Evolutionary conservation across 1,140 invertebrate genomes (phyloP).

Genomic region (Coenobita brevimanus): DNA sequence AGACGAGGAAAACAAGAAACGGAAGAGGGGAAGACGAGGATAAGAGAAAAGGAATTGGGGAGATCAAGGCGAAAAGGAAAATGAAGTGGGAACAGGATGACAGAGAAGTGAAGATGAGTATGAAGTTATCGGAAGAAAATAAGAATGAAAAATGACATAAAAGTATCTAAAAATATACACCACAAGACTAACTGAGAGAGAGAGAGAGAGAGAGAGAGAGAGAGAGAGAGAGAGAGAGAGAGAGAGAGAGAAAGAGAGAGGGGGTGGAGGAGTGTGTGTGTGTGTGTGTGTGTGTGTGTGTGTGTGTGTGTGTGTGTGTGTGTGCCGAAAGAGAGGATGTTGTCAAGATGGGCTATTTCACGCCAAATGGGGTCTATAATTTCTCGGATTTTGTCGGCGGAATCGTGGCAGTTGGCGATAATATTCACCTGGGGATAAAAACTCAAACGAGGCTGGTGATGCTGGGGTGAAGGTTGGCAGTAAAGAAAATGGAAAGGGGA

Average conservation of each 20-base stretch:
- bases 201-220: constrained; percentile 14
- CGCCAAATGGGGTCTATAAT: neutral
- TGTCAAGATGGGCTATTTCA: neutral
- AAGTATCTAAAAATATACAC: too few species aligned
- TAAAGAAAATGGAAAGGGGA: too few species aligned
- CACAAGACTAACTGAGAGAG: constrained; percentile 9
- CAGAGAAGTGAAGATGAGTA: neutral
- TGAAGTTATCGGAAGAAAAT: neutral
- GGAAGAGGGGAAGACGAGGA: neutral
- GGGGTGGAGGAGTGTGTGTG: neutral
- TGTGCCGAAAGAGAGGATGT: neutral
- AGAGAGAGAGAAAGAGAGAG: constrained; percentile 12
- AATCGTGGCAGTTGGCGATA: neutral
- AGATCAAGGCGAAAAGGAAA: too few species aligned
- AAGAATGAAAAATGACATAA: too few species aligned
- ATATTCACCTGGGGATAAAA: too few species aligned
- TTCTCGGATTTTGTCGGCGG: neutral
- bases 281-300: neutral
- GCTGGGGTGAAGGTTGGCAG: too few species aligned
- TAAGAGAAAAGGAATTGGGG: neutral
- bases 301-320: neutral
- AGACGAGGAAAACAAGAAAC: neutral
- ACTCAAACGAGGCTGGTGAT: too few species aligned
- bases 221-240: constrained; percentile 23
- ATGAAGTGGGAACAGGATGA: neutral